Base-by-base conservation (phyloP, 1,140 invertebrate species). In the Wasmannia auropunctata region DNA sequence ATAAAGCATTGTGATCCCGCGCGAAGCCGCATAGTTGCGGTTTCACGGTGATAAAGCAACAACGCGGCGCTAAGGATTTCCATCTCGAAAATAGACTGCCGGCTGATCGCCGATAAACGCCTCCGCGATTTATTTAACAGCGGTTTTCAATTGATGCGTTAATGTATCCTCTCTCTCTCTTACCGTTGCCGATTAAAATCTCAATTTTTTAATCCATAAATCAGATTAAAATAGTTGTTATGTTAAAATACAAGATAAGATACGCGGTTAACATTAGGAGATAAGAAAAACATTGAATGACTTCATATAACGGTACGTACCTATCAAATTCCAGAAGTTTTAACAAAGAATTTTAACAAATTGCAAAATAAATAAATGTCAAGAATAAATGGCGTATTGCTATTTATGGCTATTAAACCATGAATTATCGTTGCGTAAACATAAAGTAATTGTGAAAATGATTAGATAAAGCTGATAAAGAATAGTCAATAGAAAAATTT, bases 1-100 rank as follows among this genome's bases (percentile, higher is more conserved):
- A 83, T 83, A 83, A 83, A 83, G 79, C 67, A 83, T 83, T 83
- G 79, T 83, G 79, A 83, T 83, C 65, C n/a, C n/a, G n/a, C 79
- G 79, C 79, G 51, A 81, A 72, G 51, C 54, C 51, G 65, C 79
- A 83, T 83, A 83, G 67, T 83, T 83, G 79, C 65, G 79, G 79
- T 83, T 74, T 83, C 79, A 83, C 79, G 79, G 67, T 83, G 79
- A 83, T 74, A 74, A 74, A 83, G 79, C 79, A 83, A 58, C 51
- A 83, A n/a, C 67, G 14, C 79, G 67, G 67, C 79, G 79, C 65
- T 74, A 83, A 83, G 51, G 54, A 83, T 83, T 83, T 83, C 67
- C 69, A 74, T 54, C 51, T 83, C 79, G n/a, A 74, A 83, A 83
- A 83, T 60, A 74, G 79, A 83, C 51, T 81, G 65, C 51, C 37